Percentiles rank a stretch among this genome's conserved stretches.
phyloP scores from a whole-genome alignment of 2,113 vertebrate genomes.

The Seriola aureovittata region DNA sequence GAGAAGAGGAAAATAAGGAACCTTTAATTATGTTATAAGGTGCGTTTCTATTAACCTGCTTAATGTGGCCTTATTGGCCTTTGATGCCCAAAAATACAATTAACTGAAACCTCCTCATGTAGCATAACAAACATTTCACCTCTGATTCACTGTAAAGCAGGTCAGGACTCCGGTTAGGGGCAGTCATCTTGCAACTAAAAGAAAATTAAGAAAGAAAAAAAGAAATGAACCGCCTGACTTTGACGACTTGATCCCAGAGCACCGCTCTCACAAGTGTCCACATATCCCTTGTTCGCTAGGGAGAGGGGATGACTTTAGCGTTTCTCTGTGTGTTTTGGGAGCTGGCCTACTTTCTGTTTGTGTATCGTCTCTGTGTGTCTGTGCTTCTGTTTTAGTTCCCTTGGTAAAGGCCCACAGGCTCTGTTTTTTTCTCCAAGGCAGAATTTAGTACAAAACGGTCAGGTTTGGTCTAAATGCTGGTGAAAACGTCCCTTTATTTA shows the following conservation, averaged over 20 bases:
- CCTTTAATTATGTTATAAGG: too few species aligned
- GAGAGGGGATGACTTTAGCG: conserved; percentile 24
- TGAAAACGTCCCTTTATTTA: conserved; percentile 23
- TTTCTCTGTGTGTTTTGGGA: conserved; percentile 58
- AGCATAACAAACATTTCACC: background rate
- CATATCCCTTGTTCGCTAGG: background rate
- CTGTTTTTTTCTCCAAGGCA: conserved; percentile 29
- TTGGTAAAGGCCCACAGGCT: conserved; percentile 18
- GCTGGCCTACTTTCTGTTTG: conserved; percentile 69
- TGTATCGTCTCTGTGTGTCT: conserved; percentile 50
- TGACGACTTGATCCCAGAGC: background rate
- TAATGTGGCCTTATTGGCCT: too few species aligned
- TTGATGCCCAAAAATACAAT: too few species aligned
- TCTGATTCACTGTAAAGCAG: background rate
- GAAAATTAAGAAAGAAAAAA: conserved; percentile 1
- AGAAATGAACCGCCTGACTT: background rate
- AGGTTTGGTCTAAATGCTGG: background rate
- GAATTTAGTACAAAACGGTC: background rate
- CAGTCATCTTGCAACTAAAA: conserved; percentile 1
- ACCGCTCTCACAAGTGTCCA: background rate
- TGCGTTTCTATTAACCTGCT: too few species aligned
- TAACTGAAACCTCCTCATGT: too few species aligned
- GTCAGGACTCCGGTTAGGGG: background rate
- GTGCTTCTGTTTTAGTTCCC: conserved; percentile 44
- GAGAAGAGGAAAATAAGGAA: too few species aligned